These are phyloP conservation scores for Eurosta solidaginis DNA, from an alignment of 1,140 invertebrate genomes.

Conservation along the genomic window DNA sequence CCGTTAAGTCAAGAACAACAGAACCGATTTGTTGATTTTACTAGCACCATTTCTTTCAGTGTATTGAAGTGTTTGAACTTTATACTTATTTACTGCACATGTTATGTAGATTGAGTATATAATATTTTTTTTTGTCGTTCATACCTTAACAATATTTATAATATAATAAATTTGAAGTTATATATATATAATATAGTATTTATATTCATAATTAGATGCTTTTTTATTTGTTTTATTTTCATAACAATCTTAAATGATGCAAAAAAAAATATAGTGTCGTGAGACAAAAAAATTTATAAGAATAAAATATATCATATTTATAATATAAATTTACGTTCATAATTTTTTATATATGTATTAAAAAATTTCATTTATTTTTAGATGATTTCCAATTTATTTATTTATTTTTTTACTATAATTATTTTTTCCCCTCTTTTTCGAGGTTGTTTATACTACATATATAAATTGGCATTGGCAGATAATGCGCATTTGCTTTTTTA, in stretches of 20 bases:
- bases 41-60: too few relatives aligned
- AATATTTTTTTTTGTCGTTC: too few relatives aligned
- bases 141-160: not conserved
- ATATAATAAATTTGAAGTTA: not conserved
- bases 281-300: conserved; percentile 13
- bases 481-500: not conserved
- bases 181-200: not conserved
- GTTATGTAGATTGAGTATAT: too few relatives aligned
- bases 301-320: conserved; percentile 15
- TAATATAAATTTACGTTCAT: conserved; percentile 3
- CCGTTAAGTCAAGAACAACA: too few relatives aligned
- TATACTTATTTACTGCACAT: too few relatives aligned
- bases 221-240: conserved; percentile 10
- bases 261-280: not conserved
- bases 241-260: conserved; percentile 24
- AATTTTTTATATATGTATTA: not conserved
- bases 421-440: not conserved
- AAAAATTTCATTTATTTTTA: not conserved
- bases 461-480: conserved; percentile 14
- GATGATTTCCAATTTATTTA: conserved; percentile 61
- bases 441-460: not conserved
- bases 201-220: not conserved
- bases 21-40: too few relatives aligned
- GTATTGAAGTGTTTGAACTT: too few relatives aligned
- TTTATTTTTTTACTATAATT: conserved; percentile 69